Evolutionary conservation across 2,888 invertebrate species (phyloP).

Genomic region (Coremacera marginata): DNA sequence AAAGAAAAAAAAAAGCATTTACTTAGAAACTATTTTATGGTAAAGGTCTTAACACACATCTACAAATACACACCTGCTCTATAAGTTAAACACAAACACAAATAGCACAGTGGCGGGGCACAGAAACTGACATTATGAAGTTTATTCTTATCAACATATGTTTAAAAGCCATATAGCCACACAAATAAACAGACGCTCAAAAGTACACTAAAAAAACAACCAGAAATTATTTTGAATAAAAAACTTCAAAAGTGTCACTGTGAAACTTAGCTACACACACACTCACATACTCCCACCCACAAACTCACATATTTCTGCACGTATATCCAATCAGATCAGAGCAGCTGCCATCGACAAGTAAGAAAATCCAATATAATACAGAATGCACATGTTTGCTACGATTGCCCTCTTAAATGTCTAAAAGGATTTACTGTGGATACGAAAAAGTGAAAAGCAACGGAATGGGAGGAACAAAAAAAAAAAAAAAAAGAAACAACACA

Average conservation of each 20-base stretch:
- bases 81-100: too few species aligned
- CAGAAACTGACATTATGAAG: too few species aligned
- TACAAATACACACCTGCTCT: too few species aligned
- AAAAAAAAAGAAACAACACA: not conserved
- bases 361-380: conserved; percentile 24
- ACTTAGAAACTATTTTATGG: too few species aligned
- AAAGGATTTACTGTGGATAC: conserved; percentile 14
- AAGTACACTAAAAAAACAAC: too few species aligned
- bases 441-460: not conserved
- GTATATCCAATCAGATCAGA: not conserved
- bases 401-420: conserved; percentile 30
- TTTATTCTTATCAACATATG: too few species aligned
- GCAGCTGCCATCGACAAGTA: not conserved
- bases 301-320: not conserved
- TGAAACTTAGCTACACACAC: not conserved
- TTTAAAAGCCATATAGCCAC: too few species aligned
- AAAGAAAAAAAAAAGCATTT: too few species aligned
- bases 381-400: conserved; percentile 21
- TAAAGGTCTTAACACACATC: too few species aligned
- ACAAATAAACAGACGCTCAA: too few species aligned
- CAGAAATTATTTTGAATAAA: not conserved
- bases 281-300: not conserved
- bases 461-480: not conserved
- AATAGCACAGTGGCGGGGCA: too few species aligned
- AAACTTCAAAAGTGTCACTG: not conserved